phyloP scores from a whole-genome alignment of 2,888 invertebrate genomes.

The Hyppa rectilinea region DNA sequence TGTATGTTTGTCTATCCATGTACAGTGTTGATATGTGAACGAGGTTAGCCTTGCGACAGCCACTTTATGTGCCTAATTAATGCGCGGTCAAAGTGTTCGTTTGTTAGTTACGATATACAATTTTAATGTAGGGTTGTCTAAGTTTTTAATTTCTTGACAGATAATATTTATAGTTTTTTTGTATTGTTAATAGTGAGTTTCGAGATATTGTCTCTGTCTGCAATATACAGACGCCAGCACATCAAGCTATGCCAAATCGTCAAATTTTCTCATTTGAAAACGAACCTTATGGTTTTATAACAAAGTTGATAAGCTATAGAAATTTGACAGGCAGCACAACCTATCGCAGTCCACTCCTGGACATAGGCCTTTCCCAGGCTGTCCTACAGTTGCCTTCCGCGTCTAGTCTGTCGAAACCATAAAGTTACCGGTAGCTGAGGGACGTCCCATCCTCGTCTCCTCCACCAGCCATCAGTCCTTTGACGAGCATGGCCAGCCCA shows the following conservation, averaged over 20 bases:
- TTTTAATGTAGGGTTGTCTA: slow-evolving; percentile 19
- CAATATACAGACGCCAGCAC: too few species aligned
- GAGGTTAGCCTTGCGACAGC: slow-evolving; percentile 51
- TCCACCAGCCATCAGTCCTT: neutral
- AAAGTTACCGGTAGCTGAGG: too few species aligned
- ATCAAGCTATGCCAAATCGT: too few species aligned
- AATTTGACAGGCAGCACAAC: too few species aligned
- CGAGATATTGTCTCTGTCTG: neutral
- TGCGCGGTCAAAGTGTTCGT: slow-evolving; percentile 45
- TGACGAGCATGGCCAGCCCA: neutral
- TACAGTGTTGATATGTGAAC: slow-evolving; percentile 33
- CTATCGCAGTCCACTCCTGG: neutral
- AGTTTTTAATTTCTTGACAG: slow-evolving; percentile 3
- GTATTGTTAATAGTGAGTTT: neutral
- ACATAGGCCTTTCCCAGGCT: neutral
- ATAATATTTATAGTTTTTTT: slow-evolving; percentile 7
- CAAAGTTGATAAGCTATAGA: too few species aligned
- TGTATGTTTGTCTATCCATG: slow-evolving; percentile 8
- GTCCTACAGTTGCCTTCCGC: neutral
- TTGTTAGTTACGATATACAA: slow-evolving; percentile 29
- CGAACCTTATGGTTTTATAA: too few species aligned
- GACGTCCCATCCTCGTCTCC: too few species aligned
- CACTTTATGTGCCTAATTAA: slow-evolving; percentile 44
- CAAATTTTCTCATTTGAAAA: too few species aligned
- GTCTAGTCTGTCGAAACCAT: too few species aligned